Conservation (phyloP, 2,113 vertebrate species). For the Meleagris gallopavo region DNA sequence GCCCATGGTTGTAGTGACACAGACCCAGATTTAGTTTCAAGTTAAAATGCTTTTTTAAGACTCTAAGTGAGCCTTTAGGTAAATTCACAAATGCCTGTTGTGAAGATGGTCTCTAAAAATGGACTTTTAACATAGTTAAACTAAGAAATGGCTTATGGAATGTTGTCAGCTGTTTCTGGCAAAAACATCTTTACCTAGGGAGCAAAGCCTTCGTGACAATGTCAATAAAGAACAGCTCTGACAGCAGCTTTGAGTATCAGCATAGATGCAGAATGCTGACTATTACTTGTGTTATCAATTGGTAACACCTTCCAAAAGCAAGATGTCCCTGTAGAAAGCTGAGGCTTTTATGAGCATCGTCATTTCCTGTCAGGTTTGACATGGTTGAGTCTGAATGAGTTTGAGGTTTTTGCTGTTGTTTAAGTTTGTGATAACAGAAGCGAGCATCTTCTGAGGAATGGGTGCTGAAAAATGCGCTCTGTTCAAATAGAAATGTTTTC, state of each 20-base stretch:
- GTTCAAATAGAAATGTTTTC: not conserved
- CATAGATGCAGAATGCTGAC: conserved; percentile 16
- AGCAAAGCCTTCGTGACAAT: conserved; percentile 1
- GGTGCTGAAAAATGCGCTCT: not conserved
- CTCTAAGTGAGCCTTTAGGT: not conserved
- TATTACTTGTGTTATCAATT: conserved; percentile 41
- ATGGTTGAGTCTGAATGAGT: not conserved
- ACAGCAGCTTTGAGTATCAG: conserved; percentile 51
- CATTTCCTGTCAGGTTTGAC: conserved; percentile 41
- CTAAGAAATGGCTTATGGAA: not conserved
- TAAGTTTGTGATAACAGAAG: conserved; percentile 10
- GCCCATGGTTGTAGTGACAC: not conserved
- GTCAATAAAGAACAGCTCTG: conserved; percentile 55
- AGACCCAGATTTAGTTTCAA: not conserved
- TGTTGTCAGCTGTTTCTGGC: conserved; percentile 22
- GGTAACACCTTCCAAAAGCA: not conserved
- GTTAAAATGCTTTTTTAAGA: not conserved
- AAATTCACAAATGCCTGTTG: not conserved
- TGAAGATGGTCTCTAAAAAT: not conserved
- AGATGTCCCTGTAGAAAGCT: conserved; percentile 50
- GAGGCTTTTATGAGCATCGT: conserved; percentile 43
- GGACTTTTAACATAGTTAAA: not conserved
- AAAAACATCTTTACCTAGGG: not conserved
- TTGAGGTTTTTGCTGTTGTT: conserved; percentile 23
- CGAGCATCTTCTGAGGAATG: not conserved